Base-by-base conservation (phyloP, 2,113 vertebrate species). In the Ctenodactylus gundi region DNA sequence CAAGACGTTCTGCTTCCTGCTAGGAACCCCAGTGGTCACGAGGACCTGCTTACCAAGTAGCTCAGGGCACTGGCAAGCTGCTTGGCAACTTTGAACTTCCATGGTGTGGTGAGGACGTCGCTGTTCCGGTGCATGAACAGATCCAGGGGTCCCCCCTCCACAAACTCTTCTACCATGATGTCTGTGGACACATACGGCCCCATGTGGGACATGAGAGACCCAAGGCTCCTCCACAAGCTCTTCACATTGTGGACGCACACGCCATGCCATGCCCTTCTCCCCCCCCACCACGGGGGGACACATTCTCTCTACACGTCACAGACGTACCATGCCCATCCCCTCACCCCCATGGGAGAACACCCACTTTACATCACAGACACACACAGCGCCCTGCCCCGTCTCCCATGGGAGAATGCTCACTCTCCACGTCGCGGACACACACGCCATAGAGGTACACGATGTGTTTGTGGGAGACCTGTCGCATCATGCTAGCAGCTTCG, bases 71-170 rank as follows among this genome's bases (percentile, higher is more conserved):
- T 99, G 46, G 99, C 99, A 77, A 99, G 98, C 94, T 99, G 99
- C 88, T 99, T 99, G 97, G 99, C 99, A 81, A 99, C 99, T 96
- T 99, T 99, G 97, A 99, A 99, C 97, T 99, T 99, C 99, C 99
- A 99, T 0, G 98, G 98, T 1, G 99, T 99, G 83, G 98, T 99
- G 81, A 99, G 99, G 18, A 97, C 95, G 41, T 97, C 98, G 1
- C 98, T 98, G 55, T 99, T 99, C 86, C 98, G 98, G 84, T 98
- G 99, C 99, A 99, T 99, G 67, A 99, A 99, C 91, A 99, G 95
- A 92, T 99, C 99, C 97, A 99, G 97, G 2, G 99, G 99, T 8
- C 99, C 99, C 2, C 98, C 98, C 65, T 99, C 99, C 18, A 99
- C 99, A 95, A 98, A 99, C 97, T 99, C 99, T 94, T 99, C 99